Percentiles rank a stretch among this genome's conserved stretches.
phyloP scores from a whole-genome alignment of 1,140 invertebrate genomes.

The Hyphantria cunea region DNA sequence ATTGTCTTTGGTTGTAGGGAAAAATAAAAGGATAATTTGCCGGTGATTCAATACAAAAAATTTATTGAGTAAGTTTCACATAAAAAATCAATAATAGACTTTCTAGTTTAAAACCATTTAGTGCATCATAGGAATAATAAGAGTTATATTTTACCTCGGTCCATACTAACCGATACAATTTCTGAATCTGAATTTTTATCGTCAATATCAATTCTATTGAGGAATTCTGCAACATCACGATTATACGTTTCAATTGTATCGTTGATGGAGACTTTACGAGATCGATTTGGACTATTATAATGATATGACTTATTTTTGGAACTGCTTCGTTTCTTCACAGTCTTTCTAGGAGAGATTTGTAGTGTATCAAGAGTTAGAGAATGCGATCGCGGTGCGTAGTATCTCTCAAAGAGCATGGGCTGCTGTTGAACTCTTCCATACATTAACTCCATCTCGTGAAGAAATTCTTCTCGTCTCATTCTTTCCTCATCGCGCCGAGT shows the following conservation, averaged over 20 bases:
- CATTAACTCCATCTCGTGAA: slow-evolving; percentile 88
- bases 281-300: slow-evolving; percentile 44
- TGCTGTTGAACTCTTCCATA: slow-evolving; percentile 86
- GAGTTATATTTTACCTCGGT: slow-evolving; percentile 28
- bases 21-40: too few species aligned
- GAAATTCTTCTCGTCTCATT: slow-evolving; percentile 85
- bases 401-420: slow-evolving; percentile 87
- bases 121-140: too few species aligned
- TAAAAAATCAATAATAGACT: too few species aligned
- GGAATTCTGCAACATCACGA: slow-evolving; percentile 69
- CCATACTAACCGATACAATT: slow-evolving; percentile 44
- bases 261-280: slow-evolving; percentile 80
- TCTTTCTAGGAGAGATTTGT: slow-evolving; percentile 61
- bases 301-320: slow-evolving; percentile 59
- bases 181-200: slow-evolving; percentile 58
- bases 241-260: slow-evolving; percentile 81
- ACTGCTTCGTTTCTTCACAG: slow-evolving; percentile 36
- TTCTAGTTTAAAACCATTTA: too few species aligned
- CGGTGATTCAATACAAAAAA: too few species aligned
- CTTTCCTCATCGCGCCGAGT: slow-evolving; percentile 85
- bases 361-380: slow-evolving; percentile 49
- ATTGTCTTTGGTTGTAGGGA: too few species aligned
- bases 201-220: slow-evolving; percentile 65
- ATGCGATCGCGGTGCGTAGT: slow-evolving; percentile 83
- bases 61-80: too few species aligned